Evolutionary conservation across 2,888 invertebrate genomes (phyloP), one percentile per base, ranked within the genome.

Genomic region (Corbicula japonica): DNA sequence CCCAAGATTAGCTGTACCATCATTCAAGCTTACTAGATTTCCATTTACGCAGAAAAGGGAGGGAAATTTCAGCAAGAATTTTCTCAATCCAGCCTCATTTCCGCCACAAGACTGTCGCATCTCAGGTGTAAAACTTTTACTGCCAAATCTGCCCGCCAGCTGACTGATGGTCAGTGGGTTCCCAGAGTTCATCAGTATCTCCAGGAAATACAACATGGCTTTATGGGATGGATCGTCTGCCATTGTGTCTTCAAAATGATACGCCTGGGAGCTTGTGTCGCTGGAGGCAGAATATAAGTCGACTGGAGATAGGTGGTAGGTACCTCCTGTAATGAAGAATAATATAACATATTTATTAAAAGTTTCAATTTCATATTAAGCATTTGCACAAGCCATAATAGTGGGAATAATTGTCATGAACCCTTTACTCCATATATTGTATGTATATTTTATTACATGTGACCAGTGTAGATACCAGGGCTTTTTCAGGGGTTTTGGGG

Each of bases 131-230:
- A 99, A 99, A 88, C 98, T 99, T 94, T 98, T 98, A 88, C 99
- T 98, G 91, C 99, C 99, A 94, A 99, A 99, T 94, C 99, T 98
- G 94, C 99, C 99, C 93, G 98, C 98, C 89, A 99, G 95, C 95
- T 99, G 99, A 94, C 98, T 98, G 91, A 99, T 95, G 87, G 98
- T 98, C 93, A 99, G 96, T 85, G 98, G 97, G 94, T 97, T 97
- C 54, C 91, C 90, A 95, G 98, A 98, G 94, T 99, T 98, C 95
- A 99, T 96, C 89, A 99, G 95, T 92, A 98, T 97, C 95, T 99
- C 99, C 94, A 99, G 96, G 95, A 99, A 99, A 95, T 99, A 99
- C 93, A 99, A 95, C 93, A 99, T 94, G 54, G 93, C 93, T 72
- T 93, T 93, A 87, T 94, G 93, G 61, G 92, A 92, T 50, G 93